Evolutionary conservation across 2,113 vertebrate species (phyloP), one percentile per base, ranked within the genome.

Genomic region (Tachycineta bicolor): DNA sequence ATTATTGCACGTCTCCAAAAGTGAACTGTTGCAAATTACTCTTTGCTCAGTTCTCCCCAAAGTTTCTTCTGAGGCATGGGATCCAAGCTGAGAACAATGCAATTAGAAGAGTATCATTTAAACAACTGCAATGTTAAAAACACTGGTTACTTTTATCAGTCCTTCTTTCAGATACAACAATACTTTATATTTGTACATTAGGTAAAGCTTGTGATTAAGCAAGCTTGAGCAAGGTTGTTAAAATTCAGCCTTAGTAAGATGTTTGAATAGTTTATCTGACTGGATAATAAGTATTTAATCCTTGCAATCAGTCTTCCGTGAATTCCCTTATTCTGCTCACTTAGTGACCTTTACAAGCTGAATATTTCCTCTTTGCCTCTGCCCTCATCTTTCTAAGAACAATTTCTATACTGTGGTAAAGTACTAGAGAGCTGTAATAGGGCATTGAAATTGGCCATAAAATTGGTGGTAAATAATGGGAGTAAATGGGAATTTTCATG

Each of bases 401-500:
- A 25, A 63, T 81, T 63, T 80, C 63, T 87, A 3, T 46, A 3
- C 71, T 69, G 49, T 58, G 47, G 67, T 77, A 74, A 95, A 93
- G 55, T 73, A 39, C 33, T 62, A 31, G 53, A 67, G 63, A 80
- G 79, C 44, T 93, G 59, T 92, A 97, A 89, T 65, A 93, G 62
- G 47, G 52, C 64, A 44, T 31, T 87, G 74, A 91, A 96, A 95
- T 80, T 88, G 63, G 63, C 88, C 67, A 77, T 94, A 80, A 95
- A 90, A 86, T 59, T 77, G 86, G 71, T 88, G 95, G 92, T 93
- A 95, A 93, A 88, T 95, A 92, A 74, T 88, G 34, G 58, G 50
- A 94, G 63, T 80, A 94, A 95, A 93, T 93, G 82, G 43, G 55
- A 90, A 86, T 90, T 95, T 97, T 97, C 79, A 70, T 94, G 83